These are phyloP conservation scores for Asobara japonica DNA, from an alignment of 1,140 invertebrate genomes.

Conservation along the genomic window DNA sequence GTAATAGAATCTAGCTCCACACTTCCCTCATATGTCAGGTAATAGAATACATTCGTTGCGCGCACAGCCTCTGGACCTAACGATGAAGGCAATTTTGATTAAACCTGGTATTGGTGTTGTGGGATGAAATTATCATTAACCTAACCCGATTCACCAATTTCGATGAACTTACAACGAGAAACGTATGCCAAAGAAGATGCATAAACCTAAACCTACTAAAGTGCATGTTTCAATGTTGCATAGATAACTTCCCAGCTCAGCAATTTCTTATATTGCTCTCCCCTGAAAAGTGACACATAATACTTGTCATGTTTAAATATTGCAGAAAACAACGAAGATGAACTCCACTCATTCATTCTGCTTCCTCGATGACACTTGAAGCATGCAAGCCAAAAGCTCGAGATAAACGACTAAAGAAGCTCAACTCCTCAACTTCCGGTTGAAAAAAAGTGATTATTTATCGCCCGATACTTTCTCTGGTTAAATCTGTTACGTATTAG, in stretches of 20 bases:
- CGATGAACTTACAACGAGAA: too few species aligned
- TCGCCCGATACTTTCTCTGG: slow-evolving; percentile 20
- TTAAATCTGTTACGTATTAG: slow-evolving; percentile 56
- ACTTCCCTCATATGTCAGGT: slow-evolving; percentile 98
- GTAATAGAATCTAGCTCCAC: slow-evolving; percentile 92
- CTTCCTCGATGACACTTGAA: slow-evolving; percentile 4
- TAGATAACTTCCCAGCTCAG: too few species aligned
- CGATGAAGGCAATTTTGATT: background rate
- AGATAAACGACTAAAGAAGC: slow-evolving; percentile 14
- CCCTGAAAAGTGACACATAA: too few species aligned
- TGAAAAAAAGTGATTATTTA: slow-evolving; percentile 33
- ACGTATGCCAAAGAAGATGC: too few species aligned
- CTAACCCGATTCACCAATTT: background rate
- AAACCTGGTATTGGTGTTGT: too few species aligned
- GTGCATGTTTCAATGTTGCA: too few species aligned
- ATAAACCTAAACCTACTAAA: too few species aligned
- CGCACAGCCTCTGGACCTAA: slow-evolving; percentile 94
- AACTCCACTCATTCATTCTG: background rate
- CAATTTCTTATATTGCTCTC: too few species aligned
- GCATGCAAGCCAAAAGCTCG: background rate
- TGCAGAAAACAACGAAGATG: too few species aligned
- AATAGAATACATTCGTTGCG: slow-evolving; percentile 99
- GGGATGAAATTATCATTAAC: too few species aligned
- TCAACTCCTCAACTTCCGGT: slow-evolving; percentile 27
- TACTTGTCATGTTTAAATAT: too few species aligned